Evolutionary conservation across 2,113 vertebrate genomes (phyloP).

Genomic region (Dolichallabes microphthalmus): DNA sequence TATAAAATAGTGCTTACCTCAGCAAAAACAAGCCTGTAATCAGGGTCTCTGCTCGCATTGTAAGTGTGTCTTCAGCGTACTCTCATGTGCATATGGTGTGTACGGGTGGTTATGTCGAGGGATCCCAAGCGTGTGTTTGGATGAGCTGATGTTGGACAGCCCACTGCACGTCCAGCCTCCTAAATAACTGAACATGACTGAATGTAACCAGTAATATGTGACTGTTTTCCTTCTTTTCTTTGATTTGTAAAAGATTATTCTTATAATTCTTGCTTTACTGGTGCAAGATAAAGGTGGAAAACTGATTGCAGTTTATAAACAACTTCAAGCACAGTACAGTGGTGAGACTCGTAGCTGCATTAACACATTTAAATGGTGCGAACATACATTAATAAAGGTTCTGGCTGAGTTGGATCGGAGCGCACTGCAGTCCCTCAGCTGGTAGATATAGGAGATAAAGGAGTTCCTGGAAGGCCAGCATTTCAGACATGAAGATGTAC

Average conservation of each 20-base stretch:
- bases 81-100: not conserved
- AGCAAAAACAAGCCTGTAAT: constrained; percentile 44
- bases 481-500: too few relatives aligned
- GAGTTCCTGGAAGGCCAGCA: too few relatives aligned
- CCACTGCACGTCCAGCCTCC: not conserved
- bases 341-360: too few relatives aligned
- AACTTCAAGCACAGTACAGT: too few relatives aligned
- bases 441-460: too few relatives aligned
- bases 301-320: too few relatives aligned
- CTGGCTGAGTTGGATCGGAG: too few relatives aligned
- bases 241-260: not conserved
- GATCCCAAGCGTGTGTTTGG: constrained; percentile 21
- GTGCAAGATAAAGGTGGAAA: too few relatives aligned
- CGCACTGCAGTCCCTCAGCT: too few relatives aligned
- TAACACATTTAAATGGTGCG: too few relatives aligned
- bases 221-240: not conserved
- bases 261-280: not conserved
- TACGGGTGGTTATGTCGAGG: not conserved
- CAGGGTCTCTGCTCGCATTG: constrained; percentile 33
- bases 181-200: not conserved
- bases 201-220: not conserved
- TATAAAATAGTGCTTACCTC: constrained; percentile 39
- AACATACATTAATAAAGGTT: too few relatives aligned
- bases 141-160: not conserved
- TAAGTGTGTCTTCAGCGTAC: not conserved